Base-by-base conservation (phyloP, 2,888 invertebrate genomes). In the Acanthosoma haemorrhoidale region DNA sequence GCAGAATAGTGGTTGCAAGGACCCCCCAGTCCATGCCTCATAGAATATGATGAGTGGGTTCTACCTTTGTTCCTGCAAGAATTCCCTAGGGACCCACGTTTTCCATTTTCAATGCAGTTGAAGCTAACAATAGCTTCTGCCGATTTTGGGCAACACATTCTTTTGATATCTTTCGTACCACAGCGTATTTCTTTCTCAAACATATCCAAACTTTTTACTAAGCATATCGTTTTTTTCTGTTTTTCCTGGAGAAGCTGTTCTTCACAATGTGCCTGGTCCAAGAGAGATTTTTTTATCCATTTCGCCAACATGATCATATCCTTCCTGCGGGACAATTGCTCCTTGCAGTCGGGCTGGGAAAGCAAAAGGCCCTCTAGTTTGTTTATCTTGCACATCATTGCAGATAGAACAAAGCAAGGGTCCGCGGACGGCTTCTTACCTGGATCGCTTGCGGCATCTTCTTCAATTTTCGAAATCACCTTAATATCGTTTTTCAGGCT, bases 341-440 rank as follows among this genome's bases (percentile, higher is more conserved):
- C 31, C 15, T 34, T 32, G 39, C 67, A 67, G 18, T 43, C 13
- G 0, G 57, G 16, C n/a, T 41, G 18, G 16, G 29, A 18, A 1
- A 67, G 16, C 4, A 67, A 6, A 2, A 43, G 31, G 9, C 18
- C 13, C 21, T 67, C 67, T 6, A 67, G 39, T 57, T 67, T 67
- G 36, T 67, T 67, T 3, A 67, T 32, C 57, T 67, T 67, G 51
- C 67, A 67, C 67, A 67, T 67, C 67, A 67, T 67, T 2, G 67
- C 67, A n/a, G 67, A 51, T 2, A 67, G n/a, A 13, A 67, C 31
- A 16, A 67, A 67, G 31, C 43, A 67, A 3, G 67, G 67, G 5
- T 67, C 67, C 0, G 67, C n/a, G 21, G 5, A 15, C 1, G 13
- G 21, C 15, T 13, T 15, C 4, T 34, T 51, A 8, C 15, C 1